Conservation (phyloP, 2,888 invertebrate genomes). For the Oegoconia quadripuncta region DNA sequence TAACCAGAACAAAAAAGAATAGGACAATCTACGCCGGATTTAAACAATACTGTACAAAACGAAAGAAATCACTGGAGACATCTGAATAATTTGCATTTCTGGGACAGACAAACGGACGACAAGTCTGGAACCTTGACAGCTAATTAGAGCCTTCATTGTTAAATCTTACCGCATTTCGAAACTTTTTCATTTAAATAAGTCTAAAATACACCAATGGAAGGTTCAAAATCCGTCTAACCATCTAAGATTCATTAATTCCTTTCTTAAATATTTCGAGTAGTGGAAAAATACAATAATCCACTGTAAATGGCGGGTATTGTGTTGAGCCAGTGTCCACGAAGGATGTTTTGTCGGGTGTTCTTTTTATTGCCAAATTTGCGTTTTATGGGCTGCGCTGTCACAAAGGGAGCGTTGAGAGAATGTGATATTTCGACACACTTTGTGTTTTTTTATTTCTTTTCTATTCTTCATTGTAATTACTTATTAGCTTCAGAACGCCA, state of each 20-base stretch:
- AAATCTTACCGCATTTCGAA: slow-evolving; percentile 56
- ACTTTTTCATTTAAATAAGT: slow-evolving; percentile 29
- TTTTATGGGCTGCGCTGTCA: slow-evolving; percentile 63
- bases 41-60: slow-evolving; percentile 55
- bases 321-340: slow-evolving; percentile 77
- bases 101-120: slow-evolving; percentile 56
- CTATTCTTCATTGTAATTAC: slow-evolving; percentile 34
- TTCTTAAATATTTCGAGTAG: slow-evolving; percentile 72
- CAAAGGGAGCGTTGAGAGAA: slow-evolving; percentile 59
- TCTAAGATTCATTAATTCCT: slow-evolving; percentile 64
- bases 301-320: slow-evolving; percentile 70
- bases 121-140: slow-evolving; percentile 72
- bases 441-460: slow-evolving; percentile 42
- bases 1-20: slow-evolving; percentile 28
- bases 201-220: slow-evolving; percentile 32
- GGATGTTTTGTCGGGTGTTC: slow-evolving; percentile 70
- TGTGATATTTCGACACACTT: slow-evolving; percentile 63
- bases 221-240: slow-evolving; percentile 36
- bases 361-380: slow-evolving; percentile 78
- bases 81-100: slow-evolving; percentile 75
- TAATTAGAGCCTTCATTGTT: slow-evolving; percentile 77
- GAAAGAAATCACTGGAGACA: slow-evolving; percentile 71
- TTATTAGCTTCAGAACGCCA: too few species aligned
- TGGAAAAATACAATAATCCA: slow-evolving; percentile 77
- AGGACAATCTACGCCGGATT: slow-evolving; percentile 33